Percentiles rank a stretch among this genome's conserved stretches.
phyloP scores from a whole-genome alignment of 2,113 vertebrate species.

The Myanophis thanlyinensis region DNA sequence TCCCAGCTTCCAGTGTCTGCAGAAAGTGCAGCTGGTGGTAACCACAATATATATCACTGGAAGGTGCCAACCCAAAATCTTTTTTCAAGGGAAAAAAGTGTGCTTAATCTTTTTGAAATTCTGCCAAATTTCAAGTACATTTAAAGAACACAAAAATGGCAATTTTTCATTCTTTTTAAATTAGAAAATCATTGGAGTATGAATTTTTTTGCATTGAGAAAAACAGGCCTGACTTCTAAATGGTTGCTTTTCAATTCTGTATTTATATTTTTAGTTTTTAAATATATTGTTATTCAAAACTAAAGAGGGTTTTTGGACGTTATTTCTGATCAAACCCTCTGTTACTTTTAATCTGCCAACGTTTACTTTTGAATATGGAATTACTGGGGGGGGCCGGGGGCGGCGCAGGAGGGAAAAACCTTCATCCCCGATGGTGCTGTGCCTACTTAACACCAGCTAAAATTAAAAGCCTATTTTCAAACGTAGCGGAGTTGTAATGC shows the following conservation, averaged over 20 bases:
- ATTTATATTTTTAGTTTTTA: neutral
- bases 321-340: neutral
- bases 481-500: neutral
- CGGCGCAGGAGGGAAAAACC: neutral
- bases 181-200: neutral
- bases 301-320: neutral
- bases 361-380: neutral
- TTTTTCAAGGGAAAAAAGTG: neutral
- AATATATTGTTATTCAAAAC: neutral
- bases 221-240: neutral
- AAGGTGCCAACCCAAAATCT: neutral
- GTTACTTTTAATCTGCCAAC: neutral
- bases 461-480: neutral
- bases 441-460: neutral
- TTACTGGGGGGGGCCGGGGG: neutral
- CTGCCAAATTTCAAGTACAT: neutral
- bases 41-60: neutral
- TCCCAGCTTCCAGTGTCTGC: neutral
- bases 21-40: neutral
- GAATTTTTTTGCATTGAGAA: neutral
- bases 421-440: neutral
- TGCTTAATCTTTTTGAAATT: neutral
- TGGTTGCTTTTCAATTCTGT: neutral
- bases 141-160: neutral
- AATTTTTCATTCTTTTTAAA: neutral